Percentiles rank a stretch among this genome's conserved stretches.
These are phyloP conservation scores for Aromia moschata DNA, from an alignment of 2,888 invertebrate genomes.

Conservation along the genomic window DNA sequence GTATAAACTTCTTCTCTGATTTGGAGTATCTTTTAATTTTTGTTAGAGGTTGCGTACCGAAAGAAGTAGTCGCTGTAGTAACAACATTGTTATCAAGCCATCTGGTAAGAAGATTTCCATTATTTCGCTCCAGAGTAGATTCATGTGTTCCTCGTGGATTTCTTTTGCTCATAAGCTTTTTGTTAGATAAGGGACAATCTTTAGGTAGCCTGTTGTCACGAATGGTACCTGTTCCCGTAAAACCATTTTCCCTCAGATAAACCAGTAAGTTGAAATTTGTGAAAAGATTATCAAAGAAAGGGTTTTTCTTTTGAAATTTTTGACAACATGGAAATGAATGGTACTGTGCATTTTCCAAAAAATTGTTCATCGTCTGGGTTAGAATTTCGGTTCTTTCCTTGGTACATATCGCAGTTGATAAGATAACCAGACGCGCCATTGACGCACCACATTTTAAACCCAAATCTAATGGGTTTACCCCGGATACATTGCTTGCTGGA, in stretches of 20 bases:
- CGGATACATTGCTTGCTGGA: slow-evolving; percentile 7
- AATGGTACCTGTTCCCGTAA: slow-evolving; percentile 17
- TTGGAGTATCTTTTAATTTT: too few species aligned
- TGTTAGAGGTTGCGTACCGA: too few species aligned
- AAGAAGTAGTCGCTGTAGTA: too few species aligned
- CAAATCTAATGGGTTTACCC: slow-evolving; percentile 19
- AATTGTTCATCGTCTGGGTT: neutral
- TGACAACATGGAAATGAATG: slow-evolving; percentile 1
- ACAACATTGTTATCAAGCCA: too few species aligned
- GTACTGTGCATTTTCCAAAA: neutral
- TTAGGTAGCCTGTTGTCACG: slow-evolving; percentile 12
- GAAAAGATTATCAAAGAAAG: slow-evolving; percentile 29
- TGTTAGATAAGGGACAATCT: slow-evolving; percentile 18
- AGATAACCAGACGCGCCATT: slow-evolving; percentile 17
- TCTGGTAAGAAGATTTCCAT: too few species aligned
- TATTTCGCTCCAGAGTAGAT: too few species aligned
- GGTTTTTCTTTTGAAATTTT: slow-evolving; percentile 1
- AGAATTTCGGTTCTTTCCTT: neutral
- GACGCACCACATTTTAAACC: slow-evolving; percentile 26
- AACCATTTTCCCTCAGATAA: slow-evolving; percentile 12
- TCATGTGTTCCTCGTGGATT: too few species aligned
- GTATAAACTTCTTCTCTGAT: too few species aligned
- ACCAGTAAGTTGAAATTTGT: slow-evolving; percentile 18
- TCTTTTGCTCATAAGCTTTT: slow-evolving; percentile 1
- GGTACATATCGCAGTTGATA: slow-evolving; percentile 18